phyloP scores from a whole-genome alignment of 2,797 vertebrate genomes.

The Pipistrellus pipistrellus region DNA sequence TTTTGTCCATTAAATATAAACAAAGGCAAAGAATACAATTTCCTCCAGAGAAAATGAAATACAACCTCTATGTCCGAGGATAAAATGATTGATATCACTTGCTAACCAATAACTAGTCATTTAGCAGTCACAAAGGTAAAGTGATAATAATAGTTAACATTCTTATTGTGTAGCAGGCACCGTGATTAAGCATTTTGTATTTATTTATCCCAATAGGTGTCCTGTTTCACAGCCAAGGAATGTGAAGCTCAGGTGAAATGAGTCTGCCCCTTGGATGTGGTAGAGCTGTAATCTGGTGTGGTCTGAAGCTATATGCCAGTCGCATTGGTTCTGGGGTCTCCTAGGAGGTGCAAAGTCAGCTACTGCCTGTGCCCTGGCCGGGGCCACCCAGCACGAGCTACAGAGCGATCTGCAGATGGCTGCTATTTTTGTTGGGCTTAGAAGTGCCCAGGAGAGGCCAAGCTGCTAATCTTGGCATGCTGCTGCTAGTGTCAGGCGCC shows the following conservation, averaged over 20 bases:
- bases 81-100: constrained; percentile 1
- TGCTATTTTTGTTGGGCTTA: too few species aligned
- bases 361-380: too few species aligned
- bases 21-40: constrained; percentile 7
- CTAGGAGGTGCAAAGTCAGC: too few species aligned
- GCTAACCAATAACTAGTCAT: not conserved
- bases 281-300: too few species aligned
- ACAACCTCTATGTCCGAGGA: not conserved
- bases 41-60: constrained; percentile 45
- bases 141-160: not conserved
- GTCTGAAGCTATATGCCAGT: too few species aligned
- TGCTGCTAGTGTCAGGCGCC: too few species aligned
- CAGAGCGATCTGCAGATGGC: too few species aligned
- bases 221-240: not conserved
- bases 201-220: not conserved
- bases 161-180: not conserved
- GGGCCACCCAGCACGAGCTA: too few species aligned
- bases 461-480: too few species aligned
- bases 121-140: not conserved
- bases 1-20: constrained; percentile 11
- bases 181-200: not conserved
- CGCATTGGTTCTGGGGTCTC: too few species aligned
- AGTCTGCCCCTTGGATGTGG: too few species aligned
- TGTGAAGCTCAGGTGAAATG: not conserved
- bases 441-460: too few species aligned